phyloP scores from a whole-genome alignment of 2,888 invertebrate genomes.

The Torymus tubicola region DNA sequence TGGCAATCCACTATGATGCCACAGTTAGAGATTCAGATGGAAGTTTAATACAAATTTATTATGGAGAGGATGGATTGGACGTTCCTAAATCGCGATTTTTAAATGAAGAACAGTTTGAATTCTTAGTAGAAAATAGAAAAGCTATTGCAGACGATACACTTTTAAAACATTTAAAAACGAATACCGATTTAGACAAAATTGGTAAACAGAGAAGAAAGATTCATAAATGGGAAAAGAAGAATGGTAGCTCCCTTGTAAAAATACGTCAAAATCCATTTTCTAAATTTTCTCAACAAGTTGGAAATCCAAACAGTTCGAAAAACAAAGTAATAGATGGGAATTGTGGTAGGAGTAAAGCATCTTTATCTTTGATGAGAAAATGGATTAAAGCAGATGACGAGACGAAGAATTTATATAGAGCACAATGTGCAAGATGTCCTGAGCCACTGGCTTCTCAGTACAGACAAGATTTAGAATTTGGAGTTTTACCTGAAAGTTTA shows the following conservation, averaged over 20 bases:
- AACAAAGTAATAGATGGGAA: constrained; percentile 72
- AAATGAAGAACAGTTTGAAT: constrained; percentile 84
- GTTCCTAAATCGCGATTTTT: constrained; percentile 92
- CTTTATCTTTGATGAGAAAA: constrained; percentile 81
- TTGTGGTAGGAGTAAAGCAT: constrained; percentile 80
- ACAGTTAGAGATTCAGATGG: constrained; percentile 97
- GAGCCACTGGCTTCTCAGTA: constrained; percentile 86
- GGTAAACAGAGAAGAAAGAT: constrained; percentile 80
- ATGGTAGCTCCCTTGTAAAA: constrained; percentile 77
- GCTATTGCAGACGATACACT: constrained; percentile 81
- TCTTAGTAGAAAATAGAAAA: constrained; percentile 88
- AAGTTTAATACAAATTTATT: constrained; percentile 91
- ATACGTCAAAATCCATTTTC: constrained; percentile 80
- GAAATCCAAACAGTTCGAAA: constrained; percentile 69
- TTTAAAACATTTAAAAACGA: constrained; percentile 80
- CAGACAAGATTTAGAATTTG: constrained; percentile 87
- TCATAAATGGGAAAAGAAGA: constrained; percentile 81
- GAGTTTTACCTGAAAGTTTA: constrained; percentile 90
- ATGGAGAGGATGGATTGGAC: constrained; percentile 96
- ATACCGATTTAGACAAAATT: constrained; percentile 78
- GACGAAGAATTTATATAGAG: constrained; percentile 79
- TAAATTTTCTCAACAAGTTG: constrained; percentile 77
- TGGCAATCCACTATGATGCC: constrained; percentile 94
- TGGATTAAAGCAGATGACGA: constrained; percentile 83
- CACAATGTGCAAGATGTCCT: constrained; percentile 79